Conservation (phyloP, 37 sponge, comb jelly and placozoan species). For the Hexactinellida sp. region DNA sequence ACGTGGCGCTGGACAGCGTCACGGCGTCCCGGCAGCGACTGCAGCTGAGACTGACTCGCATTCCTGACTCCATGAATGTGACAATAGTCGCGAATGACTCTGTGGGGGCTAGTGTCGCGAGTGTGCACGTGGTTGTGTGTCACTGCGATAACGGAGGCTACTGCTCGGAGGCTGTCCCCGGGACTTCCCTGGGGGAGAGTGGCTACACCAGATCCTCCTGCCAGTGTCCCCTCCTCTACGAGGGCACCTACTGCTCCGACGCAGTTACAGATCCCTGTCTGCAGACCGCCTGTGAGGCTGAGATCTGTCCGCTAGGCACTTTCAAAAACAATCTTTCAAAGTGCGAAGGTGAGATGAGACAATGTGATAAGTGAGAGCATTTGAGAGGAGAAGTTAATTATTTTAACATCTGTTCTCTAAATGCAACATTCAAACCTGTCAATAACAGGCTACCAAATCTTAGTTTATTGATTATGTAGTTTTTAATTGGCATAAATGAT, state of each 20-base stretch:
- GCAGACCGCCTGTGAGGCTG: neutral
- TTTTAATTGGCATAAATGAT: too few species aligned
- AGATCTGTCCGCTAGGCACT: neutral
- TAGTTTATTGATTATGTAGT: too few species aligned
- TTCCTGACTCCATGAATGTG: neutral
- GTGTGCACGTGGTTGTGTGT: neutral
- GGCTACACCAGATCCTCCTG: neutral
- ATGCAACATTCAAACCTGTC: neutral
- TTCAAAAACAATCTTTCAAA: neutral
- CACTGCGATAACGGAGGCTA: neutral
- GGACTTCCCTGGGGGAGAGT: neutral
- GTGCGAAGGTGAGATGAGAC: neutral
- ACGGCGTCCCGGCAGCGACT: neutral
- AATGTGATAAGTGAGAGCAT: neutral
- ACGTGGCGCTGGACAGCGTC: neutral
- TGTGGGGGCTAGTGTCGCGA: neutral
- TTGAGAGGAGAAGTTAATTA: neutral
- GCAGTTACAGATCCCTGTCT: neutral
- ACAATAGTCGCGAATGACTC: constrained; percentile 9
- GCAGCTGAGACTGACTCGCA: neutral
- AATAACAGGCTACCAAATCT: neutral
- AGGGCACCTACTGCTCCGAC: neutral
- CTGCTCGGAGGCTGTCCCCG: neutral
- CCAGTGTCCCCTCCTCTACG: neutral
- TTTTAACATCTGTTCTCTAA: neutral